Evolutionary conservation across 2,797 vertebrate species (phyloP).

Genomic region (Cyprinodon diabolis): DNA sequence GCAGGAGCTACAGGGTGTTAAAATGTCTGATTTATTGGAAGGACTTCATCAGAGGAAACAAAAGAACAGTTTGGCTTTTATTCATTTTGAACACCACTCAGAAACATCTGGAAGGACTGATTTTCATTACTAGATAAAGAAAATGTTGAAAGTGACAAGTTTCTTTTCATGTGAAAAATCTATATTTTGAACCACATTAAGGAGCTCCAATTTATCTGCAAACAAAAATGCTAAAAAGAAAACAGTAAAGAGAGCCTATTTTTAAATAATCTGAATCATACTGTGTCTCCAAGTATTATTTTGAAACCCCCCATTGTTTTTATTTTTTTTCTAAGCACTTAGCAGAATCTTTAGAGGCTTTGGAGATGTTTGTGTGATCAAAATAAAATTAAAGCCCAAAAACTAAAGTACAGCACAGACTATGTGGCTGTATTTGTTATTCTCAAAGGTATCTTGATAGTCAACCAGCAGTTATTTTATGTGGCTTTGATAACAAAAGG

Average conservation of each 20-base stretch:
- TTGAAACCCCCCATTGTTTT: not conserved
- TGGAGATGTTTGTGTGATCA: not conserved
- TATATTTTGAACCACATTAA: not conserved
- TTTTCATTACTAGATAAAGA: slow-evolving; percentile 23
- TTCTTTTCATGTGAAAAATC: slow-evolving; percentile 5
- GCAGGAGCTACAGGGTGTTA: slow-evolving; percentile 39
- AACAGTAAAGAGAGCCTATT: not conserved
- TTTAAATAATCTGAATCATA: not conserved
- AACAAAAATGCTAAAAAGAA: not conserved
- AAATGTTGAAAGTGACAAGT: not conserved
- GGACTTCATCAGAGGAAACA: slow-evolving; percentile 57
- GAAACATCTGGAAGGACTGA: slow-evolving; percentile 32
- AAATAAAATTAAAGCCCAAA: not conserved
- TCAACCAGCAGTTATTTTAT: not conserved
- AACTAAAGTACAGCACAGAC: not conserved
- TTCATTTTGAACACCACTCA: slow-evolving; percentile 39
- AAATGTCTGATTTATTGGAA: slow-evolving; percentile 62
- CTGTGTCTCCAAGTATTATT: not conserved
- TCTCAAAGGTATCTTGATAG: not conserved
- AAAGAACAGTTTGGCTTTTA: slow-evolving; percentile 41
- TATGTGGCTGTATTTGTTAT: not conserved
- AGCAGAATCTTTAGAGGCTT: not conserved
- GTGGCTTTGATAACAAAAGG: not conserved
- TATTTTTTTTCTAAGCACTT: not conserved
- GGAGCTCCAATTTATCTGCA: not conserved